Evolutionary conservation across 2,113 vertebrate genomes (phyloP), one percentile per base, ranked within the genome.

Genomic region (Thymallus thymallus): DNA sequence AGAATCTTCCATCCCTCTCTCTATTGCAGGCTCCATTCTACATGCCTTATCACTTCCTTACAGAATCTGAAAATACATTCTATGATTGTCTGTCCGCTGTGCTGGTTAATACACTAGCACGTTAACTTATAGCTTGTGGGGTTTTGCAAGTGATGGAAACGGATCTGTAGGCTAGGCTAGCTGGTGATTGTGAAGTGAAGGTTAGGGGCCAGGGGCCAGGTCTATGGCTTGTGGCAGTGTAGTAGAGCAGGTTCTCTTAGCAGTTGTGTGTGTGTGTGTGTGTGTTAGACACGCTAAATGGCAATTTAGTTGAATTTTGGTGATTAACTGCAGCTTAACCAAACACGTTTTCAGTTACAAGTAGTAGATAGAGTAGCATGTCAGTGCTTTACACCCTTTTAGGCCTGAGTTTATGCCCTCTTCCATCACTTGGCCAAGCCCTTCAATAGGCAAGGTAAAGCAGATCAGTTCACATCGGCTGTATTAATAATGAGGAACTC

Each of bases 261-360:
- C 84, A 84, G 82, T 84, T 88, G 82, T 79, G 82, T 41, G 72
- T 35, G n/a, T n/a, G n/a, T n/a, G n/a, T n/a, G n/a, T n/a, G n/a
- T n/a, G n/a, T n/a, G n/a, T 88, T 89, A 84, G 87, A 89, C 81
- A 87, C 62, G 72, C 88, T 87, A 88, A 90, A 88, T 79, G 73
- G n/a, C n/a, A n/a, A n/a, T n/a, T n/a, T n/a, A n/a, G n/a, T n/a
- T n/a, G n/a, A n/a, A n/a, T 51, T 4, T 51, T 41, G 35, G 48
- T 18, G 16, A 51, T 41, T 41, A 41, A 9, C 35, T 14, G 48
- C 4, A 51, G 16, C 16, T 14, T 18, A 16, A 18, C 48, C 48
- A 51, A 51, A 51, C 48, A 41, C 35, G 16, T 51, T 51, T 51
- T 51, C 3, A 41, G 10, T 41, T 7, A 41, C 35, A 51, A 4